A percentile compares a stretch with the other conserved stretches of the same genome.
Conservation (phyloP, 1,140 invertebrate genomes). For the Trichonephila inaurata region DNA sequence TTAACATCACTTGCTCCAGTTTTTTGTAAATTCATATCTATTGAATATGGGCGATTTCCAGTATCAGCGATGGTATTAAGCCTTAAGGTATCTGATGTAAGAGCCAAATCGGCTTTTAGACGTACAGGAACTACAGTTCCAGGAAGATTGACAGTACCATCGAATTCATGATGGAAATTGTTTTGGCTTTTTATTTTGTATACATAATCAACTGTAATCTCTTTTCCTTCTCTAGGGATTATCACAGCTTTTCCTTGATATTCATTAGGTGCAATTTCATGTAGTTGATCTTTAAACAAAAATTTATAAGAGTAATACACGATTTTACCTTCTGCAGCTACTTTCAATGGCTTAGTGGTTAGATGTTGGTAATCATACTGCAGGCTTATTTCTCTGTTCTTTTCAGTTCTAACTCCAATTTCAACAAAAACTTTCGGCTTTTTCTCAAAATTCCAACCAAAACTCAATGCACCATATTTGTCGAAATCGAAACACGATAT, state of each 20-base stretch:
- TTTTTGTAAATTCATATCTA: constrained; percentile 54
- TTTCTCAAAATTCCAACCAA: constrained; percentile 60
- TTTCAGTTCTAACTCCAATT: constrained; percentile 40
- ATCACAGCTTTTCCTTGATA: constrained; percentile 50
- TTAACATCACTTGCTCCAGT: constrained; percentile 4
- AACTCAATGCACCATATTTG: constrained; percentile 25
- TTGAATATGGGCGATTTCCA: neutral
- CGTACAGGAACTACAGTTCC: constrained; percentile 20
- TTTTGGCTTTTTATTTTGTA: constrained; percentile 52
- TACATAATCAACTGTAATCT: constrained; percentile 59
- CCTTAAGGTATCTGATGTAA: neutral
- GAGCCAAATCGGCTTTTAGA: neutral
- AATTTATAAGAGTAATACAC: constrained; percentile 25
- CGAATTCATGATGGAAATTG: constrained; percentile 73
- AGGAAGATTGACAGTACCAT: constrained; percentile 54
- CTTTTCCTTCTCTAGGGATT: constrained; percentile 1
- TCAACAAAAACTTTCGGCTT: constrained; percentile 64
- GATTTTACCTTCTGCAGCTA: constrained; percentile 23
- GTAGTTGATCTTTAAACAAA: constrained; percentile 39
- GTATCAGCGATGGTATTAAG: constrained; percentile 24
- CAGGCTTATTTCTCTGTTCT: constrained; percentile 36
- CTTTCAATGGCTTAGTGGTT: neutral
- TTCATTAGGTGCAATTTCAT: constrained; percentile 44
- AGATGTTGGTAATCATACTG: constrained; percentile 49
- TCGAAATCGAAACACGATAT: constrained; percentile 67